These are phyloP conservation scores for Cylindroiulus punctatus DNA, from an alignment of 2,888 invertebrate genomes.

Conservation along the genomic window DNA sequence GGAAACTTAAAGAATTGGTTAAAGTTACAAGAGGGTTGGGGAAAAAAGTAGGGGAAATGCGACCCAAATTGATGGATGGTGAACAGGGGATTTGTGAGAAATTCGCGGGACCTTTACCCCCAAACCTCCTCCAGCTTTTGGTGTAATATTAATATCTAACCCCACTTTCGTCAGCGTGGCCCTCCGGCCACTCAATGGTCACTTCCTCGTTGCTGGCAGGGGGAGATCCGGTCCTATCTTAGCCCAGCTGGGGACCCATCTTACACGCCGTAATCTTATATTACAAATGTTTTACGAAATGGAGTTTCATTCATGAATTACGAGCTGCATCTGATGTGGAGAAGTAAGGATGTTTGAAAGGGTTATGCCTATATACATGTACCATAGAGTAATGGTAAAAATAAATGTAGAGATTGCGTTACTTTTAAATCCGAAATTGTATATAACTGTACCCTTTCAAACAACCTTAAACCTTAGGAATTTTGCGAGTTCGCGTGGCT, in stretches of 20 bases:
- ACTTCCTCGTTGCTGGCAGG: not conserved
- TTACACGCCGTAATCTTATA: not conserved
- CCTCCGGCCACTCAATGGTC: not conserved
- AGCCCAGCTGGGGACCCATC: not conserved
- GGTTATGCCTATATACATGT: too few species aligned
- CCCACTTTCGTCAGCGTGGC: not conserved
- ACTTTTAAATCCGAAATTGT: too few species aligned
- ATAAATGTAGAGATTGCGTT: too few species aligned
- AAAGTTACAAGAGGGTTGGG: not conserved
- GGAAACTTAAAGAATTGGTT: not conserved
- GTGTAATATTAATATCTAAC: not conserved
- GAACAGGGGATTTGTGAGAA: not conserved
- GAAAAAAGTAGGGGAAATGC: not conserved
- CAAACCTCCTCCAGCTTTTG: not conserved
- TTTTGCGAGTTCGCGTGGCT: too few species aligned
- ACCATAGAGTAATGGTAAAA: too few species aligned
- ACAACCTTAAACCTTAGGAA: too few species aligned
- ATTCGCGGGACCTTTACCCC: not conserved
- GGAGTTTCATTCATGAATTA: not conserved
- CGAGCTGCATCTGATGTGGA: too few species aligned
- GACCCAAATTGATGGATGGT: not conserved
- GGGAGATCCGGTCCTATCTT: not conserved
- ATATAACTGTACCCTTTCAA: too few species aligned
- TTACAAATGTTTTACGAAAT: not conserved
- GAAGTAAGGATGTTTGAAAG: too few species aligned